These are phyloP conservation scores for Ctena decussata DNA, from an alignment of 2,888 invertebrate genomes.

Conservation along the genomic window DNA sequence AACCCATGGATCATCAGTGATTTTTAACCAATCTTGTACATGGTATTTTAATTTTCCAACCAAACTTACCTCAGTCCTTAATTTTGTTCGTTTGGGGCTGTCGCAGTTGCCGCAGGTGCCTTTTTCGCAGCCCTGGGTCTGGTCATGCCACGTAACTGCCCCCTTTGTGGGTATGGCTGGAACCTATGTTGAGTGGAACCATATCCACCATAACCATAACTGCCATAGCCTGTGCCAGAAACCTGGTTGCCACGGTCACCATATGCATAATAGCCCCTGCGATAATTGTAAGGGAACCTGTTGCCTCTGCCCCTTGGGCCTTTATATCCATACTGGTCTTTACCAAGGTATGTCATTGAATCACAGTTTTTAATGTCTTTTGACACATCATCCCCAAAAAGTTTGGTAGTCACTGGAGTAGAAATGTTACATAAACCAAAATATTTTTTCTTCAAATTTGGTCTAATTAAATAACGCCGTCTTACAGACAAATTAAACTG, in stretches of 20 bases:
- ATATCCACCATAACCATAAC: background rate
- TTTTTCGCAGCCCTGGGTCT: background rate
- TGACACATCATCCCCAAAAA: slow-evolving; percentile 40
- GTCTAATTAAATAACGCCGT: slow-evolving; percentile 28
- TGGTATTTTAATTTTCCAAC: slow-evolving; percentile 15
- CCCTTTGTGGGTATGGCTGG: background rate
- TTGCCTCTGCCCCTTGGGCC: background rate
- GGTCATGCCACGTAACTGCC: background rate
- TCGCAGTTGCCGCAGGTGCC: background rate
- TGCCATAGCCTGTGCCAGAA: background rate
- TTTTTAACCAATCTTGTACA: slow-evolving; percentile 16
- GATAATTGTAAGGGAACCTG: background rate
- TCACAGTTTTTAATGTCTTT: slow-evolving; percentile 41
- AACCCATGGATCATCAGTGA: slow-evolving; percentile 38
- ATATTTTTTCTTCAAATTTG: slow-evolving; percentile 30
- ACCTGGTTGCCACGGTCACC: background rate
- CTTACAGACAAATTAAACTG: slow-evolving; percentile 35
- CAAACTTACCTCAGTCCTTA: background rate
- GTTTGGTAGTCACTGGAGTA: background rate
- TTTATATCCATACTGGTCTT: background rate
- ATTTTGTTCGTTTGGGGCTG: background rate
- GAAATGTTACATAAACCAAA: background rate
- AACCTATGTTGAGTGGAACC: background rate
- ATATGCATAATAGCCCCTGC: background rate
- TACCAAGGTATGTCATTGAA: background rate